Conservation (phyloP, 2,888 invertebrate species). For the Cheilosia urbana region DNA sequence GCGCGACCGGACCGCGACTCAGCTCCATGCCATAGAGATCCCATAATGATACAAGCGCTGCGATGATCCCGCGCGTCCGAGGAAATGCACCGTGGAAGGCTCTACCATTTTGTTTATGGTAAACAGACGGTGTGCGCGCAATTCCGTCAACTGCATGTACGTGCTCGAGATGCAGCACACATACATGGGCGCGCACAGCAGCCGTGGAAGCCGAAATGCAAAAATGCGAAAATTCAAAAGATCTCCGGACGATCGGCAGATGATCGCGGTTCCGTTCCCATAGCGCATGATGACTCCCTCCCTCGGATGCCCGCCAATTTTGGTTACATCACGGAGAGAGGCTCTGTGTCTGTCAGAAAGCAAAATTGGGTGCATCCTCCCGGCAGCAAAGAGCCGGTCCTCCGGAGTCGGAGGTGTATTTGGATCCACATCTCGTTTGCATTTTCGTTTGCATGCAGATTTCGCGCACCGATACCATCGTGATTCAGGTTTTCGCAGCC, state of each 20-base stretch:
- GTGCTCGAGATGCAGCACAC: conserved; percentile 47
- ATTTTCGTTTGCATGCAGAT: conserved; percentile 77
- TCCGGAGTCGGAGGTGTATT: conserved; percentile 17
- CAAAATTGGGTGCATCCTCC: conserved; percentile 71
- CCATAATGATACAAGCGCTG: conserved; percentile 64
- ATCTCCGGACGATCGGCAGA: conserved; percentile 16
- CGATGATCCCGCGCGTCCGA: conserved; percentile 42
- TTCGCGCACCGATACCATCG: conserved; percentile 68
- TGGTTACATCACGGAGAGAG: conserved; percentile 44
- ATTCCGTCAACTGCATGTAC: conserved; percentile 73
- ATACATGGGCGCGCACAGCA: neutral
- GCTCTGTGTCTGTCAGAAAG: conserved; percentile 61
- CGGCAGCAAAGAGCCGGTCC: conserved; percentile 42
- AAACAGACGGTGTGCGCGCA: conserved; percentile 74
- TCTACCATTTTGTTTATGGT: conserved; percentile 76
- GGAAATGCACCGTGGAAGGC: conserved; percentile 55
- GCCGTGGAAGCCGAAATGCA: conserved; percentile 40
- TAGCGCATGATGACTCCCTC: conserved; percentile 46
- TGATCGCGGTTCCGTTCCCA: conserved; percentile 63
- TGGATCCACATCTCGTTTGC: conserved; percentile 62
- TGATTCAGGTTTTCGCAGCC: conserved; percentile 51
- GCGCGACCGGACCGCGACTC: conserved; percentile 24
- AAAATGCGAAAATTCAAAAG: conserved; percentile 43
- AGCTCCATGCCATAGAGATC: conserved; percentile 74
- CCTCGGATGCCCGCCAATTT: conserved; percentile 34